These are phyloP conservation scores for Scrobipalpa costella DNA, from an alignment of 2,888 invertebrate species.

Conservation along the genomic window DNA sequence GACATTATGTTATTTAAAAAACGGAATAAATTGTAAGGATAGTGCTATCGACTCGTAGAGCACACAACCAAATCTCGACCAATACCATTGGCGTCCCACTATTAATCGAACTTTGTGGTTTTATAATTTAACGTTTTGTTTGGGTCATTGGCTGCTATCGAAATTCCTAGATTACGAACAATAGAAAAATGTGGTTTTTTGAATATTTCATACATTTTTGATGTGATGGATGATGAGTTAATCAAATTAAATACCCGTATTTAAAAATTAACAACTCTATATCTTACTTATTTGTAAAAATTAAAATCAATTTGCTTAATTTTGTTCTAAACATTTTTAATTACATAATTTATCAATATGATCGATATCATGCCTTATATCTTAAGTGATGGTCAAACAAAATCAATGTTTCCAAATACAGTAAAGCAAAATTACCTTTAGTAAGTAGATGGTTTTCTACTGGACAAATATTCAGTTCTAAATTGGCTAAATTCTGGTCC, in stretches of 20 bases:
- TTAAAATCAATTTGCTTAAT: background rate
- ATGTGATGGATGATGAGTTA: background rate
- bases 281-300: background rate
- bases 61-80: too few species aligned
- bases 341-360: slow-evolving; percentile 2
- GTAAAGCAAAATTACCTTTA: background rate
- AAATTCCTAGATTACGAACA: background rate
- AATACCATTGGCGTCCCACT: too few species aligned
- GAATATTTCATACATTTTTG: background rate
- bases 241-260: slow-evolving; percentile 21
- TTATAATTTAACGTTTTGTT: background rate
- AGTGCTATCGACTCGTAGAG: too few species aligned
- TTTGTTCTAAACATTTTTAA: background rate
- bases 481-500: background rate
- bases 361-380: slow-evolving; percentile 2
- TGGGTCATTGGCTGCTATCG: background rate
- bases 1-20: too few species aligned
- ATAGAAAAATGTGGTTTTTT: background rate
- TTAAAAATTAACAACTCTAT: slow-evolving; percentile 11
- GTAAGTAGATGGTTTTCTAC: slow-evolving; percentile 14
- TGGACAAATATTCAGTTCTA: background rate
- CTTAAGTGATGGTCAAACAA: background rate
- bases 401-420: too few species aligned
- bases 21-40: too few species aligned
- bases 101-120: too few species aligned